phyloP scores from a whole-genome alignment of 2,113 vertebrate species.

The Psittacula cyanocephala region DNA sequence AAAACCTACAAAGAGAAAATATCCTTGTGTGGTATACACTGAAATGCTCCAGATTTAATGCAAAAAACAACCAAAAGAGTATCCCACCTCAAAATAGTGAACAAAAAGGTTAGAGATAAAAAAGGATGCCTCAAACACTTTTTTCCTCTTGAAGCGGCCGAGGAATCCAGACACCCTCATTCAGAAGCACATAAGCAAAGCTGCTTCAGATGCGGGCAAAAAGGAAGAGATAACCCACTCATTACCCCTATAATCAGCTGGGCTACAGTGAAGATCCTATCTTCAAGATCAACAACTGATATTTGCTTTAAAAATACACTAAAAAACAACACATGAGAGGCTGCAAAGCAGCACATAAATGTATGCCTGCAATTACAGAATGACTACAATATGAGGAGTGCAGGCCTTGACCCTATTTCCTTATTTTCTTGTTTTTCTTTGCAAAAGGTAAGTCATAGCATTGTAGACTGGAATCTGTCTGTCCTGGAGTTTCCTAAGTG shows the following conservation, averaged over 20 bases:
- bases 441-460: neutral
- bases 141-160: neutral
- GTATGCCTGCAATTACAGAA: neutral
- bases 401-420: neutral
- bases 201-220: neutral
- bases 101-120: neutral
- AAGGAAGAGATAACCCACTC: neutral
- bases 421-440: neutral
- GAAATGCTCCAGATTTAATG: neutral
- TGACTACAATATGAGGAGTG: neutral
- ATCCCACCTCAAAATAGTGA: neutral
- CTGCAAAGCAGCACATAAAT: neutral
- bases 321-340: neutral
- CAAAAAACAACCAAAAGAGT: neutral
- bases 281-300: neutral
- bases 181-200: neutral
- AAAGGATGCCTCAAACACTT: neutral
- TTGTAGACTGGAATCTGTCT: neutral
- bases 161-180: neutral
- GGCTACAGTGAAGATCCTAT: neutral
- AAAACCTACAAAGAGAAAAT: neutral
- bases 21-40: neutral
- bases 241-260: neutral
- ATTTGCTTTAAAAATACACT: neutral
- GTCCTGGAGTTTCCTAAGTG: neutral